phyloP scores from a whole-genome alignment of 2,888 invertebrate species.

The Artemia sinica region DNA sequence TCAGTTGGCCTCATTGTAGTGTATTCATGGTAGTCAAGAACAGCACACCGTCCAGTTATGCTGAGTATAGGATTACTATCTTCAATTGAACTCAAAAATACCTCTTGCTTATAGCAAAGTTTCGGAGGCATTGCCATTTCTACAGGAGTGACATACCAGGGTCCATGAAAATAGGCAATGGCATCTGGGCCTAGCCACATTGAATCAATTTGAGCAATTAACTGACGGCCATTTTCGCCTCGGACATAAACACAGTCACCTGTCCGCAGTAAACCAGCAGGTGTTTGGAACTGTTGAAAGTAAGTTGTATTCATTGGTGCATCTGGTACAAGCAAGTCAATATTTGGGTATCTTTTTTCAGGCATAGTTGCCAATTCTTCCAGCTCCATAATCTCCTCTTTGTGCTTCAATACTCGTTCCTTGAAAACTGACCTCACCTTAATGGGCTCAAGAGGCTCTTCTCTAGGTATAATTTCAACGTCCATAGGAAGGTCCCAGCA shows the following conservation, averaged over 20 bases:
- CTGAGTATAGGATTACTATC: conserved; percentile 77
- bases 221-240: conserved; percentile 70
- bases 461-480: conserved; percentile 46
- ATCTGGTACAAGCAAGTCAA: conserved; percentile 14
- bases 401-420: conserved; percentile 71
- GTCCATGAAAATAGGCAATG: conserved; percentile 78
- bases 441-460: conserved; percentile 59
- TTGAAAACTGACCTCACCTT: conserved; percentile 83
- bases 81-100: conserved; percentile 73
- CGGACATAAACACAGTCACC: conserved; percentile 92
- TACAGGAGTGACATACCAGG: conserved; percentile 71
- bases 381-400: conserved; percentile 66
- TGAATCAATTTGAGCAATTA: conserved; percentile 78
- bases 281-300: conserved; percentile 80
- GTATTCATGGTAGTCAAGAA: conserved; percentile 75
- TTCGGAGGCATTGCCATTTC: conserved; percentile 55
- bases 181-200: conserved; percentile 83
- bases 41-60: conserved; percentile 76
- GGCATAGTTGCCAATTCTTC: conserved; percentile 54
- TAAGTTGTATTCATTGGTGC: conserved; percentile 44
- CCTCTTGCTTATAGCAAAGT: conserved; percentile 82
- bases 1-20: conserved; percentile 80
- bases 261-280: conserved; percentile 63
- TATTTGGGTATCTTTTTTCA: conserved; percentile 41
- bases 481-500: conserved; percentile 27